phyloP scores from a whole-genome alignment of 2,113 vertebrate species.

The Cyprinodon tularosa region DNA sequence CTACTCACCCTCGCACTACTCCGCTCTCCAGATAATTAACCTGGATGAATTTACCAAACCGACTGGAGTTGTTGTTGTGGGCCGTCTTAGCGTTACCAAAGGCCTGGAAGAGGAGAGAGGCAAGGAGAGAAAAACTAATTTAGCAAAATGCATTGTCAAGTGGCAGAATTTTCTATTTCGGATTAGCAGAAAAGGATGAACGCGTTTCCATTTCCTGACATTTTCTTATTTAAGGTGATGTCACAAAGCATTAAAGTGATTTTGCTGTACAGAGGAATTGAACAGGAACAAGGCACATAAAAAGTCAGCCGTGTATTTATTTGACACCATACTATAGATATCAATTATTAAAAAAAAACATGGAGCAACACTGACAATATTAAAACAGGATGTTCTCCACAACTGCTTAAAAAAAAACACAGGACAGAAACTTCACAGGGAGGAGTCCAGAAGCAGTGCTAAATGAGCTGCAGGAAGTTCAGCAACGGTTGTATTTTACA shows the following conservation, averaged over 20 bases:
- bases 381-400: background rate
- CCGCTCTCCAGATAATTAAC: conserved; percentile 97
- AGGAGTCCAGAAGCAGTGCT: background rate
- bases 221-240: background rate
- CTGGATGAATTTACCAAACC: conserved; percentile 99
- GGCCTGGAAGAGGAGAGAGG: conserved; percentile 73
- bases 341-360: too few relatives aligned
- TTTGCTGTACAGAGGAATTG: too few relatives aligned
- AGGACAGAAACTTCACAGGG: background rate
- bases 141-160: background rate
- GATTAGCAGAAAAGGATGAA: background rate
- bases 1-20: conserved; percentile 93
- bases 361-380: background rate
- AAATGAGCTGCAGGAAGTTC: background rate
- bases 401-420: too few relatives aligned
- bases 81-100: conserved; percentile 99
- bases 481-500: background rate
- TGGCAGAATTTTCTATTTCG: background rate
- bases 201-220: background rate
- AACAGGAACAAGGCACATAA: too few relatives aligned
- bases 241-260: too few relatives aligned
- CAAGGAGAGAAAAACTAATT: background rate
- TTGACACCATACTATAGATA: too few relatives aligned
- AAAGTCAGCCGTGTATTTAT: too few relatives aligned
- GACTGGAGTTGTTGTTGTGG: conserved; percentile 98